Conservation (phyloP, 2,888 invertebrate genomes). For the Apamea monoglypha region DNA sequence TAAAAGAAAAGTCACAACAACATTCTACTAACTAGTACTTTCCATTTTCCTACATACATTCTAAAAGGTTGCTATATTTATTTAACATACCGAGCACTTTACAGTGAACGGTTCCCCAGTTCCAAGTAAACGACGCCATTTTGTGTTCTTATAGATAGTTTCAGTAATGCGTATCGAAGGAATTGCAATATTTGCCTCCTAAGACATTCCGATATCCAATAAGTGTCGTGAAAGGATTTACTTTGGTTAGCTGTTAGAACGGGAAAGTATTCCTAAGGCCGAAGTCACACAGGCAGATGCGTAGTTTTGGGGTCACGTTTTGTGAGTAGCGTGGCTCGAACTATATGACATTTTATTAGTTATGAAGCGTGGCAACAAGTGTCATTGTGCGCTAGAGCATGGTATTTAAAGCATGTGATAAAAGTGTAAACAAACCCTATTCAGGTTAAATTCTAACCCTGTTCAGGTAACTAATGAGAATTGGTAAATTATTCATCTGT, state of each 20-base stretch:
- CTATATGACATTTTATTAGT: background rate
- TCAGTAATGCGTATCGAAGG: slow-evolving; percentile 29
- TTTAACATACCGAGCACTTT: slow-evolving; percentile 19
- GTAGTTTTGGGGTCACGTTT: background rate
- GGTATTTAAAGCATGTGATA: too few species aligned
- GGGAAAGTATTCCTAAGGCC: slow-evolving; percentile 2
- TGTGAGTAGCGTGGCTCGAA: background rate
- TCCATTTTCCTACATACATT: background rate
- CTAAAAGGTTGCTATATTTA: slow-evolving; percentile 24
- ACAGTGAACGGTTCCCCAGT: background rate
- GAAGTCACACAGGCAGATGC: background rate
- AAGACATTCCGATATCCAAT: slow-evolving; percentile 55
- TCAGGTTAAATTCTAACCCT: too few species aligned
- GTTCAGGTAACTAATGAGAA: background rate
- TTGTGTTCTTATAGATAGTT: slow-evolving; percentile 26
- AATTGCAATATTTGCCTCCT: slow-evolving; percentile 51
- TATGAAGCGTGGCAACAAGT: background rate
- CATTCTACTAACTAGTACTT: slow-evolving; percentile 11
- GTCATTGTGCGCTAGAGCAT: background rate
- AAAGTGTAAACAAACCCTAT: background rate
- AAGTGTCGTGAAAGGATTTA: slow-evolving; percentile 47
- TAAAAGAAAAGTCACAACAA: slow-evolving; percentile 11
- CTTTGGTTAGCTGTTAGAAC: slow-evolving; percentile 34
- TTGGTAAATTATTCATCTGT: background rate
- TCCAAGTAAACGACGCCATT: slow-evolving; percentile 22